Evolutionary conservation across 2,797 vertebrate genomes (phyloP), one percentile per base, ranked within the genome.

Genomic region (Fistularia commersonii): DNA sequence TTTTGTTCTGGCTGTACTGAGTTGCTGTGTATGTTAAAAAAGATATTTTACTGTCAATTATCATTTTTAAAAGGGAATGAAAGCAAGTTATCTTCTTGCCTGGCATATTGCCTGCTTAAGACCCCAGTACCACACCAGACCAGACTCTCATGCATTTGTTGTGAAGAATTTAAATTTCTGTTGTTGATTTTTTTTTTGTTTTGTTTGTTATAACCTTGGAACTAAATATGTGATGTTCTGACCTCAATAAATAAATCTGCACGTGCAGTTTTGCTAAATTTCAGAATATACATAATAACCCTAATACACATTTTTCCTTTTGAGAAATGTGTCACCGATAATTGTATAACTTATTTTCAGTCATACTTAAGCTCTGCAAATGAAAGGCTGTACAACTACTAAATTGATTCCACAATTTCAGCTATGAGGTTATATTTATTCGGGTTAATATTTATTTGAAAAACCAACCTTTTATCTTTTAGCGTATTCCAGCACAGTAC

Each of bases 401-500:
- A 44, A 67, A 59, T 37, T 48, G 41, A 63, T 70, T 50, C 66
- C 53, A 70, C 66, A 69, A 68, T 48, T 57, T 50, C 52, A 23
- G 53, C 49, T 15, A 48, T 50, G 41, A 14, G 6, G 32, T 73
- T 73, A 1, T 81, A 84, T 87, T 87, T 87, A 85, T 85, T 85
- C 6, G 57, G 45, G 52, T 60, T 41, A 32, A 66, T 83, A 79
- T 82, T 86, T 88, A 70, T 86, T 86, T 73, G 56, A 54, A 69
- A 63, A 60, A 61, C 48, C 60, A 58, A 41, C 15, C 32, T 61
- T 63, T 64, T 74, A 51, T 64, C 12, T 47, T 8, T 33, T 48
- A 40, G 32, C 42, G 52, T 57, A 38, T 66, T 63, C 68, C 66
- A 58, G 57, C 32, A 34, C 57, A 31, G 12, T 54, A 59, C 75